Evolutionary conservation across 2,113 vertebrate species (phyloP), one percentile per base, ranked within the genome.

Genomic region (Albula goreensis): DNA sequence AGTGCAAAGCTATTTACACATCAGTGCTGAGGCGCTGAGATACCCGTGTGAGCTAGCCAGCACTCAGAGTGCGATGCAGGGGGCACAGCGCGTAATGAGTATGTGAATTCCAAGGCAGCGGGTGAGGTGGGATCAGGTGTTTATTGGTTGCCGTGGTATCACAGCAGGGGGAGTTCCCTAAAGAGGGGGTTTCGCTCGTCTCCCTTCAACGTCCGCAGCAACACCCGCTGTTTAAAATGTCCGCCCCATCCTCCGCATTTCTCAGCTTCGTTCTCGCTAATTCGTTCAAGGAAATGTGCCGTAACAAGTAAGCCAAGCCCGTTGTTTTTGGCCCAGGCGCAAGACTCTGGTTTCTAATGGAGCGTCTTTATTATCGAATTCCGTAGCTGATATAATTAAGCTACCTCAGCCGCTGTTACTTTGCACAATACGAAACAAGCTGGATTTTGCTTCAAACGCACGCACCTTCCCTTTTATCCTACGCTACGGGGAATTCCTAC

Each of bases 1-100:
- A 31, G 51, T 74, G 74, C 53, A 12, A 80, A 74, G 80, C 74
- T 80, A 89, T 89, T 87, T 85, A 56, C 88, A 87, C 88, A 66
- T 89, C 84, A 70, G 41, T 19, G 25, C 66, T 53, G 78, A 63
- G 81, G 53, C 80, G 82, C 80, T 80, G 78, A 80, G 85, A 84
- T 78, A 57, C 82, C 15, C 63, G 17, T 60, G 49, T 63, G 2
- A 9, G n/a, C 41, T 9, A 66, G 82, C 53, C 81, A 25, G 48
- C 17, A 25, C 25, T 11, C 50, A n/a, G 49, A 41, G 63, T 83
- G 2, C 9, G 10, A 11, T 41, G 31, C 77, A 11, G 0, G 31
- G 2, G 17, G 15, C 77, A 15, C 77, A 48, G 8, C 12, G 78
- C 31, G 10, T 17, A 48, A 79, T 4, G 48, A 79, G 83, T 13